Evolutionary conservation across 2,797 vertebrate species (phyloP).

Genomic region (Megalops cyprinoides): DNA sequence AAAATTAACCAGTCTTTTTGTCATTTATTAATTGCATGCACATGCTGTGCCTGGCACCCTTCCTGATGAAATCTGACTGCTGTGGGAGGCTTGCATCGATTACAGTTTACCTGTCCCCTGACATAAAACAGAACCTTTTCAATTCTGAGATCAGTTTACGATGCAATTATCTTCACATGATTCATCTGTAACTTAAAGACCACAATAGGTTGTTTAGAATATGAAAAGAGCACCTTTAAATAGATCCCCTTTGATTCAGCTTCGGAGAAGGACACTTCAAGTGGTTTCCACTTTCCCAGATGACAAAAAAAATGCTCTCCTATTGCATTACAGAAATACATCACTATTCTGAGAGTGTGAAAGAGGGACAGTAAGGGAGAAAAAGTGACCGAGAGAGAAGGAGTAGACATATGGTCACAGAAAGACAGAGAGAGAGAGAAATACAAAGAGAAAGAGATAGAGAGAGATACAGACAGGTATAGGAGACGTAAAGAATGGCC

Average conservation of each 20-base stretch:
- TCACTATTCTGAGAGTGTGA: neutral
- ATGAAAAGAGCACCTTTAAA: neutral
- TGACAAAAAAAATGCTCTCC: neutral
- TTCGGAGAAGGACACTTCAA: neutral
- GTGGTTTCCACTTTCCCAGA: neutral
- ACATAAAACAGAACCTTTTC: conserved; percentile 3
- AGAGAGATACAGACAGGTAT: neutral
- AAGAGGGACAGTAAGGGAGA: neutral
- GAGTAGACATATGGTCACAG: too few species aligned
- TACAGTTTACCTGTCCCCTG: conserved; percentile 1
- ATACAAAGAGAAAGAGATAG: neutral
- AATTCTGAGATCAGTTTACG: neutral
- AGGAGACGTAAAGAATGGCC: neutral
- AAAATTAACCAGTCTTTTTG: conserved; percentile 20
- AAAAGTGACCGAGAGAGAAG: neutral
- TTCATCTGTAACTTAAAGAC: neutral
- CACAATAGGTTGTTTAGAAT: conserved; percentile 12
- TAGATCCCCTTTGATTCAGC: neutral
- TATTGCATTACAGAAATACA: neutral
- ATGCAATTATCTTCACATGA: neutral
- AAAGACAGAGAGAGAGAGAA: neutral
- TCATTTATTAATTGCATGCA: conserved; percentile 5
- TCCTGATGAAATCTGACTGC: neutral
- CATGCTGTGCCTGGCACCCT: neutral
- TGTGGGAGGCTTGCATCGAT: conserved; percentile 6